Evolutionary conservation across 2,113 vertebrate species (phyloP).

Genomic region (Peromyscus maniculatus): DNA sequence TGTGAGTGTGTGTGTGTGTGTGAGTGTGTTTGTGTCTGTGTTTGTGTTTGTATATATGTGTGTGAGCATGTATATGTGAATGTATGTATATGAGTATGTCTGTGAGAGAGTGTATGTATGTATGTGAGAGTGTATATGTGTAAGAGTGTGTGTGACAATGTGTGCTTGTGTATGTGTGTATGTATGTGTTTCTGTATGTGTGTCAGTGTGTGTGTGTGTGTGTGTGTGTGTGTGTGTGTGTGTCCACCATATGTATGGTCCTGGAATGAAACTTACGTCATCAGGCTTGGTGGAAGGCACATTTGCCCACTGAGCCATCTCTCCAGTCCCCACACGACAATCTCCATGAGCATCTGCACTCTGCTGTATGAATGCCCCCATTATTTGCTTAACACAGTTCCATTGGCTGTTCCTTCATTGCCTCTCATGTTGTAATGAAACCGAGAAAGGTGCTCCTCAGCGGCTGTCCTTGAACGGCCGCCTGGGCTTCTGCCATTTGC

Average conservation of each 20-base stretch:
- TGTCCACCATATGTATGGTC: not conserved
- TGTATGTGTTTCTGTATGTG: not conserved
- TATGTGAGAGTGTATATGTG: not conserved
- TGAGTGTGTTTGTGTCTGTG: not conserved
- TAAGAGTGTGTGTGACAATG: too few species aligned
- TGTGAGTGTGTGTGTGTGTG: not conserved
- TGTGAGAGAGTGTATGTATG: not conserved
- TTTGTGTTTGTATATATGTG: not conserved
- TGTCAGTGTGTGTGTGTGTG: not conserved
- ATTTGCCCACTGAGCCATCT: not conserved
- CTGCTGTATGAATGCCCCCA: rapidly evolving
- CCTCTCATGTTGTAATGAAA: not conserved
- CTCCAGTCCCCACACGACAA: not conserved
- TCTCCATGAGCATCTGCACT: too few species aligned
- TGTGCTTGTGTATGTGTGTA: too few species aligned
- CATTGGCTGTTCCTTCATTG: not conserved
- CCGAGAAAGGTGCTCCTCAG: not conserved
- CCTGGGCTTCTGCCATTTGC: not conserved
- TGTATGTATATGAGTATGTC: not conserved
- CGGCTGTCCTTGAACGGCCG: not conserved
- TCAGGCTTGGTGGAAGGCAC: not conserved
- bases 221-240: not conserved
- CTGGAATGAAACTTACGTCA: not conserved
- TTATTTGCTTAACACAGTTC: not conserved
- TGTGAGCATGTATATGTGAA: not conserved